Conservation (phyloP, 2,113 vertebrate species). For the Charadrius vociferus region DNA sequence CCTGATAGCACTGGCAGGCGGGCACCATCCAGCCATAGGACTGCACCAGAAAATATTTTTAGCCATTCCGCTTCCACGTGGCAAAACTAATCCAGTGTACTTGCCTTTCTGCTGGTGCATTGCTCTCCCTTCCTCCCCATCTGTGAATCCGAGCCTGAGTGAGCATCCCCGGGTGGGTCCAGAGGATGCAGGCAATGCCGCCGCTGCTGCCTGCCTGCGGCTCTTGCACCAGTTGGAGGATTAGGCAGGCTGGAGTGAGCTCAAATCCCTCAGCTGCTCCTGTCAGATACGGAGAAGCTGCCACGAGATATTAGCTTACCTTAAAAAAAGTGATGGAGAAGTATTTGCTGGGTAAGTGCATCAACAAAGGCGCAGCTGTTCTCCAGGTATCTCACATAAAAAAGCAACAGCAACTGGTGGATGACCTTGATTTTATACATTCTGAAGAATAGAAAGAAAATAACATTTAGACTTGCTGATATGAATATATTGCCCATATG, state of each 20-base stretch:
- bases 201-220: background rate
- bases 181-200: background rate
- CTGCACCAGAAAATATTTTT: background rate
- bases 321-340: background rate
- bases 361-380: background rate
- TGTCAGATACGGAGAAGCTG: background rate
- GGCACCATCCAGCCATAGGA: background rate
- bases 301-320: background rate
- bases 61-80: background rate
- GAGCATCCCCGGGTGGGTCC: background rate
- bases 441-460: background rate
- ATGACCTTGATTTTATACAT: background rate
- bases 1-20: background rate
- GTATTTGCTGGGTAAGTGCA: background rate
- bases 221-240: background rate
- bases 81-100: background rate
- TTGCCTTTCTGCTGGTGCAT: background rate
- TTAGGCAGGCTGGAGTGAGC: conserved; percentile 6
- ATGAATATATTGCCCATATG: background rate
- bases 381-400: background rate
- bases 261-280: conserved; percentile 1
- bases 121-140: background rate
- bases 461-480: background rate
- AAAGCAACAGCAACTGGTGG: background rate
- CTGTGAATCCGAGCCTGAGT: background rate